phyloP scores from a whole-genome alignment of 2,888 invertebrate genomes.

The Drepana falcataria region DNA sequence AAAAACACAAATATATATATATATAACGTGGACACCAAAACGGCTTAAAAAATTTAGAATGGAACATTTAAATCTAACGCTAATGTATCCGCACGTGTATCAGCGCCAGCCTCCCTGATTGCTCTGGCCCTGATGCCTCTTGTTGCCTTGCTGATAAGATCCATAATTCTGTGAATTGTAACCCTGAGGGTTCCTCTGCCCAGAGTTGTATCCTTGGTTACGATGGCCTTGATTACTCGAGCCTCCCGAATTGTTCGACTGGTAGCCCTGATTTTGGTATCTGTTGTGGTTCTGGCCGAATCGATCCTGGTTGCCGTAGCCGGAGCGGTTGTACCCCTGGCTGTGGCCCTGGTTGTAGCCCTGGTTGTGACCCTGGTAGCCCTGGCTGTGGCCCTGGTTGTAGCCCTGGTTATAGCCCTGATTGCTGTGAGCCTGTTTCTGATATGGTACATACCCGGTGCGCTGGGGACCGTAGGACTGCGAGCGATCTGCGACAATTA shows the following conservation, averaged over 20 bases:
- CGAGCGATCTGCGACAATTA: slow-evolving; percentile 60
- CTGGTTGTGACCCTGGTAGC: slow-evolving; percentile 1
- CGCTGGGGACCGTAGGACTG: slow-evolving; percentile 59
- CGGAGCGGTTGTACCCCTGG: not conserved
- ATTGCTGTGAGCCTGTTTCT: slow-evolving; percentile 17
- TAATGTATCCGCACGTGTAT: not conserved
- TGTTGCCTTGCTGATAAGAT: slow-evolving; percentile 9
- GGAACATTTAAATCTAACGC: no score
- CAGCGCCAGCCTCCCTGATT: slow-evolving; percentile 22
- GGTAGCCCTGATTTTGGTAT: no score
- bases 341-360: slow-evolving; percentile 19
- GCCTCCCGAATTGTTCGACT: slow-evolving; percentile 3
- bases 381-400: slow-evolving; percentile 1
- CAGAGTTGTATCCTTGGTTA: slow-evolving; percentile 16
- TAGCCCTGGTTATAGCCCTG: slow-evolving; percentile 22
- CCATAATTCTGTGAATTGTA: slow-evolving; percentile 13
- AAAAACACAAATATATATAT: no score
- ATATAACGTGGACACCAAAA: no score
- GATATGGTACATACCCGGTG: slow-evolving; percentile 49
- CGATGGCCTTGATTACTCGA: slow-evolving; percentile 2
- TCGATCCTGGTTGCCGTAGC: no score
- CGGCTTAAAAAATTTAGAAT: no score
- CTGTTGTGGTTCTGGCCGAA: no score
- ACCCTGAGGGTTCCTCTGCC: slow-evolving; percentile 12
- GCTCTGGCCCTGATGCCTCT: slow-evolving; percentile 16